These are phyloP conservation scores for Centrocercus urophasianus DNA, from an alignment of 2,113 vertebrate genomes.

Conservation along the genomic window DNA sequence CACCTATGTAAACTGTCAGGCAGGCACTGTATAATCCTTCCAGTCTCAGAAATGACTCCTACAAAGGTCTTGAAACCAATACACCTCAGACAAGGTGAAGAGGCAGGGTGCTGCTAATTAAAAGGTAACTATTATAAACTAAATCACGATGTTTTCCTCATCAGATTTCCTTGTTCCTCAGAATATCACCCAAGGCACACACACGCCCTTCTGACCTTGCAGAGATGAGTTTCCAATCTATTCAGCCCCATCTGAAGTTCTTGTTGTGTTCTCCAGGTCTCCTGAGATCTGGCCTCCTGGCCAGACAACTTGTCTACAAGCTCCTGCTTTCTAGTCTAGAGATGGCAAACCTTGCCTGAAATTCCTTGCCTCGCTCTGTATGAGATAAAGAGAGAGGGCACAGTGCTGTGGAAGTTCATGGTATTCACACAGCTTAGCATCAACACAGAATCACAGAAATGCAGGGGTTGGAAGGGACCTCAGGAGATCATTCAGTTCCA, in stretches of 20 bases:
- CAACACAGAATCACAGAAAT: neutral
- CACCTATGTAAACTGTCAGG: neutral
- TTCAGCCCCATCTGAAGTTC: neutral
- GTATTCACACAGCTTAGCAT: neutral
- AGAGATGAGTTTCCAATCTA: neutral
- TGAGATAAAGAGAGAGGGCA: neutral
- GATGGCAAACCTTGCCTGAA: neutral
- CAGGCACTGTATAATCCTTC: neutral
- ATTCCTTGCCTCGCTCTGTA: neutral
- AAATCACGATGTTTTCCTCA: neutral
- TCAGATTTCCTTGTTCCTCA: neutral
- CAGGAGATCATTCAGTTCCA: neutral
- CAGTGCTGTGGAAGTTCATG: neutral
- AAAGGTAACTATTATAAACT: neutral
- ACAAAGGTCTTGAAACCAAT: neutral
- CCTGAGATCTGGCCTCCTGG: neutral
- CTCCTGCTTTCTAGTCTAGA: neutral
- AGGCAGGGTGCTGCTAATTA: neutral
- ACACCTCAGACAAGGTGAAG: neutral
- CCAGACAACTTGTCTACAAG: neutral
- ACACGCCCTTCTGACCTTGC: neutral
- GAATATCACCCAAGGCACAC: neutral
- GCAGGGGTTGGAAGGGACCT: neutral
- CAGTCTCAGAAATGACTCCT: neutral
- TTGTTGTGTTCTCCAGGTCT: neutral